Evolutionary conservation across 2,113 vertebrate genomes (phyloP).

Genomic region (Irena cyanogastra): DNA sequence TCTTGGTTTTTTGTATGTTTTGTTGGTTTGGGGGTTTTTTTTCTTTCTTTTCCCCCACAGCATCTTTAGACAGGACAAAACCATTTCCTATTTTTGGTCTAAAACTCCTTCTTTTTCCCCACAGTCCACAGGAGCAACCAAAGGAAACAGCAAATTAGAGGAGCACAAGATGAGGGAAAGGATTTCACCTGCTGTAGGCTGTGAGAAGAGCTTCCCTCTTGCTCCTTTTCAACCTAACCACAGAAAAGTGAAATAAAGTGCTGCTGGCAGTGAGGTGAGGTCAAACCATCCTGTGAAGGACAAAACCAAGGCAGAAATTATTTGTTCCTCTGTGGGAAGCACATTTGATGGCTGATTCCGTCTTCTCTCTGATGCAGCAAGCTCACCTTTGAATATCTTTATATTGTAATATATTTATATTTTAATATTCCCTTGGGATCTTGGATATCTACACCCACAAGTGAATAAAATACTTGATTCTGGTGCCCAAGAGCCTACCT

Average conservation of each 20-base stretch:
- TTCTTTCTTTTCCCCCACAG: too few relatives aligned
- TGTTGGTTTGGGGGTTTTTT: neutral
- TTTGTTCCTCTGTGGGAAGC: neutral
- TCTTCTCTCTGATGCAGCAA: neutral
- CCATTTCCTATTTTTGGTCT: neutral
- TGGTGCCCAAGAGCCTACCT: neutral
- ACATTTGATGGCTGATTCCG: neutral
- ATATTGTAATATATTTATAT: neutral
- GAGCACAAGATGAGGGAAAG: neutral
- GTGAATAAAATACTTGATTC: neutral
- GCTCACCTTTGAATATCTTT: neutral
- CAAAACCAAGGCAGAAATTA: neutral
- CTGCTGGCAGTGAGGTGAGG: neutral
- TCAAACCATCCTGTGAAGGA: neutral
- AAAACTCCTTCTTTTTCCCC: neutral
- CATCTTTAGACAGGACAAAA: neutral
- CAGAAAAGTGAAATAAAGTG: neutral
- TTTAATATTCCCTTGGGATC: neutral
- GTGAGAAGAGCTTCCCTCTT: neutral
- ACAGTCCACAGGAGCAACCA: neutral
- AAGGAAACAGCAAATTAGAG: neutral
- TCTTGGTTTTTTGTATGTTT: neutral
- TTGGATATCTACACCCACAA: neutral
- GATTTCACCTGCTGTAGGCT: neutral
- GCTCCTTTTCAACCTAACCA: neutral